A percentile compares a stretch with the other conserved stretches of the same genome.
Conservation (phyloP, 37 sponge, comb jelly and placozoan species). For the Aplysina aerophoba region DNA sequence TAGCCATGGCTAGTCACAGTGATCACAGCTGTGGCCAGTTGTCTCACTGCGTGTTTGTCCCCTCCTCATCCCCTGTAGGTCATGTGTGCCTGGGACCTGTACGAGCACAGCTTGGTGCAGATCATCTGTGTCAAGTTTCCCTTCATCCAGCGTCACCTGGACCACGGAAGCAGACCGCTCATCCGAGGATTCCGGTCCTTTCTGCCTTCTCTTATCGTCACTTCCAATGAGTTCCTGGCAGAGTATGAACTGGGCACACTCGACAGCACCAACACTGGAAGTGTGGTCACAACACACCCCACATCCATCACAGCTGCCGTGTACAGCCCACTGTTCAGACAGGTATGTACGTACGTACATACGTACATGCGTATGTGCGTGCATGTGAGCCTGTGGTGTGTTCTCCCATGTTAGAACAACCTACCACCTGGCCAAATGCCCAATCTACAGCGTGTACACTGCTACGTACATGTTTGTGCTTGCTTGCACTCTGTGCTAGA, state of each 20-base stretch:
- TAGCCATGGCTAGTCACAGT: too few species aligned
- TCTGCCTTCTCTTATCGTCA: conserved; percentile 47
- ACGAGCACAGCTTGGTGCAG: conserved; percentile 84
- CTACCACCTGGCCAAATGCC: too few species aligned
- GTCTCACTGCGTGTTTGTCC: too few species aligned
- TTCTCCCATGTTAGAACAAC: neutral
- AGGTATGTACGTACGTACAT: conserved; percentile 11
- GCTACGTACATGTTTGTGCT: too few species aligned
- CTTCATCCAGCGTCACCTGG: conserved; percentile 80
- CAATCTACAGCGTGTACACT: too few species aligned
- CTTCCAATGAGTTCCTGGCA: conserved; percentile 83
- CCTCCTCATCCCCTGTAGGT: conserved; percentile 37
- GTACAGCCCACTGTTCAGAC: conserved; percentile 23
- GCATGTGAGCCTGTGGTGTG: neutral
- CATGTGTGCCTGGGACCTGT: conserved; percentile 80
- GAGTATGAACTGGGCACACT: conserved; percentile 55
- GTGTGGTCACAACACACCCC: conserved; percentile 23
- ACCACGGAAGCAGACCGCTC: conserved; percentile 69
- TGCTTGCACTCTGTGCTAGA: too few species aligned
- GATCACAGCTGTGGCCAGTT: too few species aligned
- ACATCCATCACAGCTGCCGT: conserved; percentile 35
- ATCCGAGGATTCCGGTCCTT: conserved; percentile 30
- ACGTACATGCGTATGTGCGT: neutral
- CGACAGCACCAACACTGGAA: conserved; percentile 10
- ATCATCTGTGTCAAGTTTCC: conserved; percentile 81